phyloP scores from a whole-genome alignment of 2,797 vertebrate genomes.

The Aselliscus stoliczkanus region DNA sequence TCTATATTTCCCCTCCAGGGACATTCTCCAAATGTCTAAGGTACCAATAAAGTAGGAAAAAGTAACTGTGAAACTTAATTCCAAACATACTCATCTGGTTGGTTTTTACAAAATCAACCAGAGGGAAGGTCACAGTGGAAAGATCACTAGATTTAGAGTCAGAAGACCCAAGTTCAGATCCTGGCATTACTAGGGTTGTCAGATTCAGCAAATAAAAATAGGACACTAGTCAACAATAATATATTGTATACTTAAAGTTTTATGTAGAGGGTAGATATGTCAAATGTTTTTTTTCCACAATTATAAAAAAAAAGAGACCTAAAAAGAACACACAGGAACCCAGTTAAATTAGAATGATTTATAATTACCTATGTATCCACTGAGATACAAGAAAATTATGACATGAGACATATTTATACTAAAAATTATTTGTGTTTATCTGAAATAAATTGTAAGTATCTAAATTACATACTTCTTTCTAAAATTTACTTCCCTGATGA shows the following conservation, averaged over 20 bases:
- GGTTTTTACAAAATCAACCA: background rate
- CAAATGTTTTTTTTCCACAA: background rate
- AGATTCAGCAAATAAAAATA: constrained; percentile 12
- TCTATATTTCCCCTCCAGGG: constrained; percentile 19
- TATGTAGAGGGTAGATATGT: background rate
- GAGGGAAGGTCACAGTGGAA: background rate
- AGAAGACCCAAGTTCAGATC: background rate
- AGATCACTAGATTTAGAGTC: background rate
- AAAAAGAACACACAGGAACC: background rate
- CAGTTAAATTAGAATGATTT: background rate
- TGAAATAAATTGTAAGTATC: background rate
- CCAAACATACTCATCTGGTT: background rate
- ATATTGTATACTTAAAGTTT: background rate
- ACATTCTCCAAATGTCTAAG: constrained; percentile 31
- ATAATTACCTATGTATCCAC: background rate
- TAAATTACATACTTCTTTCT: background rate
- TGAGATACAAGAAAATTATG: background rate
- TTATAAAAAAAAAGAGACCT: background rate
- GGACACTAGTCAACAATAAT: background rate
- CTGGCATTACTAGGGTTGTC: background rate
- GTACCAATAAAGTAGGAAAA: background rate
- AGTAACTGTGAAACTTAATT: background rate
- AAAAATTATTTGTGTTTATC: background rate
- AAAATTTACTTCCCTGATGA: background rate
- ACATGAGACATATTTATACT: background rate